These are phyloP conservation scores for Aeoliscus strigatus DNA, from an alignment of 2,797 vertebrate species.

Conservation along the genomic window DNA sequence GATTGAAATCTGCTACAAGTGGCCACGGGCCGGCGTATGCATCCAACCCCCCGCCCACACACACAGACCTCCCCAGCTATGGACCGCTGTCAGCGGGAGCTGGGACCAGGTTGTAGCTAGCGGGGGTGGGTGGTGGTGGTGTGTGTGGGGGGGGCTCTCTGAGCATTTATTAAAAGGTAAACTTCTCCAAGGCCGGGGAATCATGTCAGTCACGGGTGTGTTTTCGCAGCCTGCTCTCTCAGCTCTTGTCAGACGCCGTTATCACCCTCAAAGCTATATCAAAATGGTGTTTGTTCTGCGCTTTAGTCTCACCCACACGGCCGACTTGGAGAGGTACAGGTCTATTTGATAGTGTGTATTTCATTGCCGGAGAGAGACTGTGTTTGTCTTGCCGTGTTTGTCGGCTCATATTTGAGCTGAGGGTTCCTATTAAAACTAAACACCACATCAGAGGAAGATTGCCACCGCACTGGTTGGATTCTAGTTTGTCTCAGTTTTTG, in stretches of 20 bases:
- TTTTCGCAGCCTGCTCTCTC: conserved; percentile 74
- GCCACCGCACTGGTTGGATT: conserved; percentile 67
- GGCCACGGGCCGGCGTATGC: conserved; percentile 31
- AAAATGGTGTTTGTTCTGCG: conserved; percentile 90
- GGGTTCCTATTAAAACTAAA: conserved; percentile 80
- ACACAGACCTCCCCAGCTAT: conserved; percentile 32
- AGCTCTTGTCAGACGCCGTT: conserved; percentile 81
- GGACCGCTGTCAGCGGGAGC: conserved; percentile 48
- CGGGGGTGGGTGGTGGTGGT: too few relatives aligned
- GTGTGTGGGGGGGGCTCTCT: conserved; percentile 66
- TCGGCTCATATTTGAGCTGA: conserved; percentile 78
- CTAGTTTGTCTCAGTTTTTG: conserved; percentile 59
- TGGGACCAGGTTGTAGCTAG: conserved; percentile 43
- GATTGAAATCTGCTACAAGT: conserved; percentile 78
- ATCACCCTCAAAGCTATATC: conserved; percentile 89
- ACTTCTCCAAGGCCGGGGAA: conserved; percentile 74
- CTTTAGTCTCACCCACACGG: conserved; percentile 87
- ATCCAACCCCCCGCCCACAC: conserved; percentile 13
- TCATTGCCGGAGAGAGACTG: conserved; percentile 74
- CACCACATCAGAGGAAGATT: conserved; percentile 79
- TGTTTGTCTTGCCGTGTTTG: conserved; percentile 82
- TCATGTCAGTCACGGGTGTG: conserved; percentile 77
- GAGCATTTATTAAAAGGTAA: conserved; percentile 83
- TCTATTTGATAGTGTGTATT: conserved; percentile 82
- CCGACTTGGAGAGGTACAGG: conserved; percentile 84